Percentiles rank a stretch among this genome's conserved stretches.
phyloP scores from a whole-genome alignment of 2,113 vertebrate genomes.

The Takifugu flavidus region DNA sequence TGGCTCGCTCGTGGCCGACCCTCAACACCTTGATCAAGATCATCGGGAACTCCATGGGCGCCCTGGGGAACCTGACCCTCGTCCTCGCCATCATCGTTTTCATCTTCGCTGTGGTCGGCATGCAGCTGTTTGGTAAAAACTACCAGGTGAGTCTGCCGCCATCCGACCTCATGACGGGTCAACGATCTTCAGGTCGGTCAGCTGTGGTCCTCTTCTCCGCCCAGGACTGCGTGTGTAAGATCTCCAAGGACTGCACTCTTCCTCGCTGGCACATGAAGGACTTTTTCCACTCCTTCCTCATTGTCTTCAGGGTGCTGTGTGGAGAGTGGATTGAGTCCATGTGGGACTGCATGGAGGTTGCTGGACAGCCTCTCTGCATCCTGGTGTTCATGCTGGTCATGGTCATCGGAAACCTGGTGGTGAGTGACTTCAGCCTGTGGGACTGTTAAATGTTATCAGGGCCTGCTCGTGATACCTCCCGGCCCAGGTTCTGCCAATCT shows the following conservation, averaged over 20 bases:
- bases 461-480: too few species aligned
- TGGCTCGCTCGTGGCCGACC: conserved; percentile 96
- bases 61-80: conserved; percentile 92
- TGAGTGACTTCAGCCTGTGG: conserved; percentile 72
- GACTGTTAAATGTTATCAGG: too few species aligned
- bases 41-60: conserved; percentile 95
- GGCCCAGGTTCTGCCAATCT: too few species aligned
- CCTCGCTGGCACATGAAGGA: conserved; percentile 98
- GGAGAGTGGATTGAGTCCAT: conserved; percentile 99
- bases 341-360: conserved; percentile 94
- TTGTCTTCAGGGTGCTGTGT: conserved; percentile 90
- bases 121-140: conserved; percentile 96
- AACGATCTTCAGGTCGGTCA: too few species aligned
- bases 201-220: not conserved
- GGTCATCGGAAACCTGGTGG: conserved; percentile 96
- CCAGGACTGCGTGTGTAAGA: conserved; percentile 81
- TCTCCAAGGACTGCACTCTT: conserved; percentile 81
- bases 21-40: conserved; percentile 97
- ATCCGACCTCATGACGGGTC: too few species aligned
- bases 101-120: conserved; percentile 96
- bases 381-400: conserved; percentile 92
- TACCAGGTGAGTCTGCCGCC: conserved; percentile 69
- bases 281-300: conserved; percentile 93
- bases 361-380: conserved; percentile 80
- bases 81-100: conserved; percentile 98